Conservation (phyloP, 2,797 vertebrate species). For the Gadopsis bispinosus region DNA sequence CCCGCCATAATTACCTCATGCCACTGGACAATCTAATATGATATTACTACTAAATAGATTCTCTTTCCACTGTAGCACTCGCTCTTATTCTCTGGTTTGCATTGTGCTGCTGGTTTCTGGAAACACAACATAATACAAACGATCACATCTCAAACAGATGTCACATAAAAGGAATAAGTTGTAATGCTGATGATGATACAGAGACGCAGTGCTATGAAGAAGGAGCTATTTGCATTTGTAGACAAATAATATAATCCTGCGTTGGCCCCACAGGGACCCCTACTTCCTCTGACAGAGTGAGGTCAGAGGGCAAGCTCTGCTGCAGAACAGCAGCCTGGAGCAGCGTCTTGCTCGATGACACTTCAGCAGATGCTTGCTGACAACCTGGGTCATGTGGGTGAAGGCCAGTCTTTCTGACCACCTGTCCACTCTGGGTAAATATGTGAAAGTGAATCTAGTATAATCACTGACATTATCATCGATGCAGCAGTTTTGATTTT, state of each 20-base stretch:
- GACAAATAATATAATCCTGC: slow-evolving; percentile 17
- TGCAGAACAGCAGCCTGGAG: slow-evolving; percentile 31
- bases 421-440: slow-evolving; percentile 44
- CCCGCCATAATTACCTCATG: no score
- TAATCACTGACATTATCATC: slow-evolving; percentile 1
- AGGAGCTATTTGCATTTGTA: slow-evolving; percentile 21
- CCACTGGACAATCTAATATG: background rate
- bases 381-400: slow-evolving; percentile 57
- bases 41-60: background rate
- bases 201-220: background rate
- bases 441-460: slow-evolving; percentile 13
- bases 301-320: slow-evolving; percentile 31
- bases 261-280: slow-evolving; percentile 16
- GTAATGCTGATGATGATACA: background rate
- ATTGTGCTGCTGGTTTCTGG: background rate
- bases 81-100: background rate
- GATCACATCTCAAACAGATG: background rate
- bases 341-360: slow-evolving; percentile 59
- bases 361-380: slow-evolving; percentile 70
- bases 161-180: background rate
- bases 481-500: slow-evolving; percentile 9
- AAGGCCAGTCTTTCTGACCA: slow-evolving; percentile 58
- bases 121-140: background rate
- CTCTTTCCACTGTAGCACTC: background rate
- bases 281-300: slow-evolving; percentile 27